Evolutionary conservation across 1,140 invertebrate genomes (phyloP).

Genomic region (Philotrypesis tridentata): DNA sequence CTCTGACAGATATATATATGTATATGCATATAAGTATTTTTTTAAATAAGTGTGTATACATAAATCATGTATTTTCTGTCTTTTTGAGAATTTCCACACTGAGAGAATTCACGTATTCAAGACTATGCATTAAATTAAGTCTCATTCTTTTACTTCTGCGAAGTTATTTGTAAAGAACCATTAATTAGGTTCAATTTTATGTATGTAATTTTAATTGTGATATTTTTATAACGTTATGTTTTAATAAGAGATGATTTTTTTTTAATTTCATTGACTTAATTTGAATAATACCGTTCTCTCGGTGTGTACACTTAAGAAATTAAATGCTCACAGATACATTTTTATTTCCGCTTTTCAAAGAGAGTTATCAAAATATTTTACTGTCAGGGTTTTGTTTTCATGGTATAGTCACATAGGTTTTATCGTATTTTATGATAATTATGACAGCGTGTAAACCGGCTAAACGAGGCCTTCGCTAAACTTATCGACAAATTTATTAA

Average conservation of each 20-base stretch:
- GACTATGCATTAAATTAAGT: not conserved
- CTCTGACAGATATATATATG: constrained; percentile 25
- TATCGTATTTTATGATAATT: constrained; percentile 1
- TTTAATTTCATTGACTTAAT: not conserved
- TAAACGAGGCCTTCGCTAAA: constrained; percentile 25
- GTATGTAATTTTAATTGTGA: not conserved
- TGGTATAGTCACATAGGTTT: not conserved
- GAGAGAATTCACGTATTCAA: not conserved
- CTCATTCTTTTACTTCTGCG: not conserved
- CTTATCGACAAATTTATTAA: constrained; percentile 13
- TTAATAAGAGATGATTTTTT: not conserved
- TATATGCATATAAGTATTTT: constrained; percentile 39
- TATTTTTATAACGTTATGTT: constrained; percentile 18
- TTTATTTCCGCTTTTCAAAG: not conserved
- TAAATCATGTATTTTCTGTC: constrained; percentile 15
- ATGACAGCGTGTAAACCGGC: not conserved
- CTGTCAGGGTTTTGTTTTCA: constrained; percentile 12
- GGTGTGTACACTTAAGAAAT: not conserved
- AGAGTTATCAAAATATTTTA: not conserved
- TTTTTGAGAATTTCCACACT: constrained; percentile 10
- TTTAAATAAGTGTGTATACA: constrained; percentile 41
- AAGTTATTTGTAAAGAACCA: not conserved
- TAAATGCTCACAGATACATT: constrained; percentile 8
- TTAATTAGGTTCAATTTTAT: not conserved
- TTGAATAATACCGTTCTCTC: not conserved